Evolutionary conservation across 1,140 invertebrate genomes (phyloP).

Genomic region (Brachionus rubens): DNA sequence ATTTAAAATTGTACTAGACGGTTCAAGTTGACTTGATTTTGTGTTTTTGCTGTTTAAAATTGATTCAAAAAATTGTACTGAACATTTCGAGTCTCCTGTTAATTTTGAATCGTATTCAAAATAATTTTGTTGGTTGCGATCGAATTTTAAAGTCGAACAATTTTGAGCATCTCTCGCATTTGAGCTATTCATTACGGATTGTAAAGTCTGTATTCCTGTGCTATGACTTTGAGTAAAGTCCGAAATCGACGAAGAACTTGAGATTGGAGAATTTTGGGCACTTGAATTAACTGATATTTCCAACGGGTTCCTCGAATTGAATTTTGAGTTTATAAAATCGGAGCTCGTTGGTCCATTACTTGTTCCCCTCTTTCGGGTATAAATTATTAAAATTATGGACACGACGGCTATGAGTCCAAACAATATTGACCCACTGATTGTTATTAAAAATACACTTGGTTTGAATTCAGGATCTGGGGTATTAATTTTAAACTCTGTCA

Average conservation of each 20-base stretch:
- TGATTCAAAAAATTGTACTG: not conserved
- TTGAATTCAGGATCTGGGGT: not conserved
- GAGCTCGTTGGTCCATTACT: not conserved
- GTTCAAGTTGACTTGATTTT: not conserved
- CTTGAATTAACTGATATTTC: constrained; percentile 35
- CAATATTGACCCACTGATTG: not conserved
- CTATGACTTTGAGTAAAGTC: not conserved
- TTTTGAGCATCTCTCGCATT: not conserved
- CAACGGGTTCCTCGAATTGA: constrained; percentile 16
- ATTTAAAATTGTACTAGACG: not conserved
- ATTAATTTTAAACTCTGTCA: not conserved
- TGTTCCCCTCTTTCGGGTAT: no score
- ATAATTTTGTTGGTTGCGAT: not conserved
- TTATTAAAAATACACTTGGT: not conserved
- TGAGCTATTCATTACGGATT: not conserved
- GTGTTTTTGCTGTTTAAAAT: not conserved
- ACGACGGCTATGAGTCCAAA: not conserved
- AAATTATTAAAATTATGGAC: not conserved
- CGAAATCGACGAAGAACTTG: not conserved
- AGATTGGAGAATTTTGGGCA: not conserved
- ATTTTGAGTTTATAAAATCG: constrained; percentile 4
- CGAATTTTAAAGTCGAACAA: not conserved
- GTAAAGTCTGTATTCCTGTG: not conserved
- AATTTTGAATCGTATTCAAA: not conserved
- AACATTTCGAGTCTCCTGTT: not conserved